phyloP scores from a whole-genome alignment of 2,888 invertebrate species.

The Hypomecis punctinalis region DNA sequence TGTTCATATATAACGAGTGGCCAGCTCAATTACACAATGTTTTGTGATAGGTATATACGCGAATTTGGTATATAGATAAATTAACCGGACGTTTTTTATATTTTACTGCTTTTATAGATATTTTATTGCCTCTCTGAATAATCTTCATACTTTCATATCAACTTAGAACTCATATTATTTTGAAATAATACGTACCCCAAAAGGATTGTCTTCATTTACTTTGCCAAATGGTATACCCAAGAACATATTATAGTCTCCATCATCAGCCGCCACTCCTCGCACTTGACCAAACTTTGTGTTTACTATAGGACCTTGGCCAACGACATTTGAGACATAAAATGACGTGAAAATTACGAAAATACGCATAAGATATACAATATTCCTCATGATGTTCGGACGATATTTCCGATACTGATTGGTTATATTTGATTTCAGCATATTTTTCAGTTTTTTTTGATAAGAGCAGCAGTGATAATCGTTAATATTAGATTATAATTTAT shows the following conservation, averaged over 20 bases:
- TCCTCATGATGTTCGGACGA: not conserved
- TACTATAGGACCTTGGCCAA: constrained; percentile 53
- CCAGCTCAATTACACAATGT: too few relatives aligned
- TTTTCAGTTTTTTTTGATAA: not conserved
- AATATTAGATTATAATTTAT: not conserved
- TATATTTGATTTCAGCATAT: not conserved
- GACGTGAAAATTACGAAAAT: not conserved
- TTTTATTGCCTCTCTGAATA: too few relatives aligned
- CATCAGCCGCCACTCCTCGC: constrained; percentile 46
- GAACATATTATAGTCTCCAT: constrained; percentile 55
- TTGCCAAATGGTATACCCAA: constrained; percentile 57
- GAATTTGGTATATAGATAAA: too few relatives aligned
- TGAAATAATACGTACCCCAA: constrained; percentile 50
- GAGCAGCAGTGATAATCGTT: not conserved
- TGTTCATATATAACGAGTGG: too few relatives aligned
- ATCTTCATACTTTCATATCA: too few relatives aligned
- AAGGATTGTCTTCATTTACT: constrained; percentile 52
- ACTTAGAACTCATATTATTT: too few relatives aligned
- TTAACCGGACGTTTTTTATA: not conserved
- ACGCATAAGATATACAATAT: not conserved
- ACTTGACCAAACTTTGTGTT: constrained; percentile 45
- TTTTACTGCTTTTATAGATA: not conserved
- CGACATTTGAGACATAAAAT: constrained; percentile 47
- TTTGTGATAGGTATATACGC: too few relatives aligned
- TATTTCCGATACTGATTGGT: not conserved